These are phyloP conservation scores for Ruditapes philippinarum DNA, from an alignment of 1,140 invertebrate species.

Conservation along the genomic window DNA sequence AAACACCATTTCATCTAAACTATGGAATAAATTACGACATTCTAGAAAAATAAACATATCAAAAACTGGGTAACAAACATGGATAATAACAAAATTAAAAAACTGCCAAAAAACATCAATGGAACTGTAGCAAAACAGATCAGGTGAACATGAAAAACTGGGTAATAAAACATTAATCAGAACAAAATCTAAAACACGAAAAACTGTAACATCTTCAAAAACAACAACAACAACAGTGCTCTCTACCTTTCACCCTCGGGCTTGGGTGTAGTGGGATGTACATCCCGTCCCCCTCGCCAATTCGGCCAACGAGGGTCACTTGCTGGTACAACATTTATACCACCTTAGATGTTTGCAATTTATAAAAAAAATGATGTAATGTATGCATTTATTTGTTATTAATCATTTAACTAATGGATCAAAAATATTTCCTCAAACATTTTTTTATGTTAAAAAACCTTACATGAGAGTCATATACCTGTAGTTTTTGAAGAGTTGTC, in stretches of 20 bases:
- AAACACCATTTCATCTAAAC: background rate
- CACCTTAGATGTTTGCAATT: constrained; percentile 37
- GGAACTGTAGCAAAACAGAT: too few species aligned
- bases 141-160: background rate
- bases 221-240: constrained; percentile 29
- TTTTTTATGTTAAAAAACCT: too few species aligned
- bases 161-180: background rate
- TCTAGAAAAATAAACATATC: background rate
- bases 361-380: background rate
- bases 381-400: background rate
- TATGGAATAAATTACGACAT: background rate
- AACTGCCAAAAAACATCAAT: too few species aligned
- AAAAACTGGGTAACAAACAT: background rate
- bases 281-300: constrained; percentile 45
- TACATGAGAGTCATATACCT: too few species aligned
- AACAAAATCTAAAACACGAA: background rate
- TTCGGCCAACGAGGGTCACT: constrained; percentile 49
- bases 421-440: too few species aligned
- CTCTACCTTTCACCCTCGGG: constrained; percentile 56
- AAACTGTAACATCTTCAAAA: constrained; percentile 11
- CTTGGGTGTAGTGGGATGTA: constrained; percentile 61
- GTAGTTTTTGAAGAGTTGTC: too few species aligned
- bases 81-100: background rate
- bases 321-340: constrained; percentile 55
- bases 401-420: too few species aligned